Percentiles rank a stretch among this genome's conserved stretches.
These are phyloP conservation scores for Coranthus polyacanthus DNA, from an alignment of 2,797 vertebrate genomes.

Conservation along the genomic window DNA sequence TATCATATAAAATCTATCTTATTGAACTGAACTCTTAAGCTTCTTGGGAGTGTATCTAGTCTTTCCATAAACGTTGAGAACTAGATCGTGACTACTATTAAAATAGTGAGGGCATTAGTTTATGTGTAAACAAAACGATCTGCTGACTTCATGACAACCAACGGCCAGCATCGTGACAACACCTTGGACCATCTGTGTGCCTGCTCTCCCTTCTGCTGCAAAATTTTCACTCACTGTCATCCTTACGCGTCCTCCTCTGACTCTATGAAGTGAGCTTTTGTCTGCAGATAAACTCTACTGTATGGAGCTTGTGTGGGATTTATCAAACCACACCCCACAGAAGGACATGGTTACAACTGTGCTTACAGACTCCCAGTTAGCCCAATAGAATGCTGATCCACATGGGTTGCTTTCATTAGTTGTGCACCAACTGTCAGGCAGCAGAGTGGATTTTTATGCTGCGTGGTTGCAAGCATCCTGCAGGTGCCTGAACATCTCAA, in stretches of 20 bases:
- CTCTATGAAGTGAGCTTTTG: conserved; percentile 49
- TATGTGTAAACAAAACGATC: conserved; percentile 51
- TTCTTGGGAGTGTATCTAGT: too few species aligned
- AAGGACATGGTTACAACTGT: conserved; percentile 9
- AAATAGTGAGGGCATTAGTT: conserved; percentile 46
- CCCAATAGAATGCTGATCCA: conserved; percentile 22
- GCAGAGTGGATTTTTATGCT: conserved; percentile 26
- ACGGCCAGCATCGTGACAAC: conserved; percentile 53
- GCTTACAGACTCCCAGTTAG: conserved; percentile 17
- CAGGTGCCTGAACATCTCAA: conserved; percentile 61
- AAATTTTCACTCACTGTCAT: conserved; percentile 42
- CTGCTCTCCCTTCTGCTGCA: conserved; percentile 55
- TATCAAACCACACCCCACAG: conserved; percentile 43
- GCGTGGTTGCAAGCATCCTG: conserved; percentile 43
- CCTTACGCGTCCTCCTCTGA: conserved; percentile 25
- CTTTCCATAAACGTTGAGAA: conserved; percentile 4
- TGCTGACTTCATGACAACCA: conserved; percentile 44
- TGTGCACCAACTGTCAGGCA: conserved; percentile 51
- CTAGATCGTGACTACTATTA: conserved; percentile 28
- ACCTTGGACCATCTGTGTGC: conserved; percentile 67
- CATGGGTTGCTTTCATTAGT: conserved; percentile 13
- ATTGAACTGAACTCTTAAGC: too few species aligned
- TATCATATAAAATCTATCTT: too few species aligned
- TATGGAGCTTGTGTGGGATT: conserved; percentile 48
- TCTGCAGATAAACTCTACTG: conserved; percentile 45